Base-by-base conservation (phyloP, 2,113 vertebrate genomes). In the Zosterops hypoxanthus region DNA sequence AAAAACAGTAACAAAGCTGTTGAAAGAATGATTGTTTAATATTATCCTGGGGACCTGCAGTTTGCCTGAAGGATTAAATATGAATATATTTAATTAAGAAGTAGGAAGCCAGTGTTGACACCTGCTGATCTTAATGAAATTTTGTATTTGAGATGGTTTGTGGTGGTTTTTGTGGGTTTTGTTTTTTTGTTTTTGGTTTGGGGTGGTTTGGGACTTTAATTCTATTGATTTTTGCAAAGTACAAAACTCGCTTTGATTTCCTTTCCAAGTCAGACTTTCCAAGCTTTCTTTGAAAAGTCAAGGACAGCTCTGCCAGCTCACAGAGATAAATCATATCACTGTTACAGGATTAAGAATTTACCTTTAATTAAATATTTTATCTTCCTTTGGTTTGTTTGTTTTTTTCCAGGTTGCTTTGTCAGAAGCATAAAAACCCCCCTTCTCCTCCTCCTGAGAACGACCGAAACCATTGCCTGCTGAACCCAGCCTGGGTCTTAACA, bases 381-480 rank as follows among this genome's bases (percentile, higher is more conserved):
- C 75, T 75, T 95, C 21, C 10, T 75, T 16, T 65, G 20, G 24
- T 23, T 26, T 25, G 7, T 50, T 26, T 44, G 39, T 39, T 91
- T 96, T 46, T 94, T 11, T 2, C 15, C 73, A 99, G 99, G 99
- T 99, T 98, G 98, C 98, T 97, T 97, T 99, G 97, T 99, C 99
- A 95, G 99, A 99, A 96, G 98, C 99, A 95, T 99, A 99, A 98
- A 98, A 98, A 98, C 2, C 82, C 91, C 88, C 82, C 65, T 73
- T 47, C 69, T 95, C 64, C 68, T 79, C 91, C 33, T 84, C 85
- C 59, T 72, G 93, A 94, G 95, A 97, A 81, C 80, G 88, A 97
- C 91, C 73, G 97, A 98, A 97, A 98, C 98, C 98, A 98, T 99
- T 98, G 98, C 98, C 98, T 99, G 98, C 98, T 98, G 98, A 98